Percentiles rank a stretch among this genome's conserved stretches.
Evolutionary conservation across 2,797 vertebrate species (phyloP).

Genomic region (Neoniphon sammara): DNA sequence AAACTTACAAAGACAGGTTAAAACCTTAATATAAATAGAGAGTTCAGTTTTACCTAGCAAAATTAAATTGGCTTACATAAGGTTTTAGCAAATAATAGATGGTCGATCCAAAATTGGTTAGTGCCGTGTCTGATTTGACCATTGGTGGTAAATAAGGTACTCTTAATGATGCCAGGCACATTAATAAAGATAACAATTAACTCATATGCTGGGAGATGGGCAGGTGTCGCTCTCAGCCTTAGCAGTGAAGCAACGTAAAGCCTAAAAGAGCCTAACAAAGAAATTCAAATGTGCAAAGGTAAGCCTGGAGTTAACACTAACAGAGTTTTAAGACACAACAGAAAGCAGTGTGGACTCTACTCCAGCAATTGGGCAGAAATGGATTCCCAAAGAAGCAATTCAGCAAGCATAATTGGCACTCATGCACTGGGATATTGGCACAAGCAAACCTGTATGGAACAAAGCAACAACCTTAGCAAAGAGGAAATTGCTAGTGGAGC

Average conservation of each 20-base stretch:
- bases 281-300: too few species aligned
- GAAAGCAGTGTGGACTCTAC: not conserved
- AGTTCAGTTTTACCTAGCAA: not conserved
- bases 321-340: not conserved
- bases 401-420: constrained; percentile 4
- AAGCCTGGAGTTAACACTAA: too few species aligned
- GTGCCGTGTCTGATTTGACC: too few species aligned
- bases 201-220: not conserved
- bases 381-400: constrained; percentile 11
- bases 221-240: not conserved
- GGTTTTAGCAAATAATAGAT: too few species aligned
- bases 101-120: too few species aligned
- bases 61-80: too few species aligned
- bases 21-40: not conserved
- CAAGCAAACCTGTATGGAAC: constrained; percentile 2
- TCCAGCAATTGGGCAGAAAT: not conserved
- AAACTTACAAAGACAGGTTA: not conserved
- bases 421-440: not conserved
- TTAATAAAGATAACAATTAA: not conserved
- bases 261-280: not conserved
- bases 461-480: constrained; percentile 10
- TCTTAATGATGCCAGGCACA: not conserved
- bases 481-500: constrained; percentile 28
- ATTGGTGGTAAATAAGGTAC: not conserved
- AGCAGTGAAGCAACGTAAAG: not conserved